A percentile compares a stretch with the other conserved stretches of the same genome.
Evolutionary conservation across 1,140 invertebrate genomes (phyloP).

Genomic region (Limonius californicus): DNA sequence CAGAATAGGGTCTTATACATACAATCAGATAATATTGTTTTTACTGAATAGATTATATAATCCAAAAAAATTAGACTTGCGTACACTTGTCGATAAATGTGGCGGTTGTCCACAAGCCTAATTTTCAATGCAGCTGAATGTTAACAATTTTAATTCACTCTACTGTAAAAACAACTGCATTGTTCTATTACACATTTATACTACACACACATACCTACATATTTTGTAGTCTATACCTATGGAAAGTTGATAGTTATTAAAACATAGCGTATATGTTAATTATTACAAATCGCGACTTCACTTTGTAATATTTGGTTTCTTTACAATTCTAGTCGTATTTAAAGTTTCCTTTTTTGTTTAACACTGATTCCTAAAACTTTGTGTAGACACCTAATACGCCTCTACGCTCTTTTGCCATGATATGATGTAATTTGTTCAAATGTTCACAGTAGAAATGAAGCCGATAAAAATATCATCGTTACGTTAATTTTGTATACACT

Average conservation of each 20-base stretch:
- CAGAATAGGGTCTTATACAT: conserved; percentile 47
- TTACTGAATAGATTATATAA: conserved; percentile 18
- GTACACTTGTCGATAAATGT: neutral
- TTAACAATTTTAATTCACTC: conserved; percentile 16
- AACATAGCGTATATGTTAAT: neutral
- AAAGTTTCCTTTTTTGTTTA: neutral
- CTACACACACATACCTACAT: conserved; percentile 47
- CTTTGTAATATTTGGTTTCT: neutral
- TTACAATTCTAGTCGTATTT: conserved; percentile 2
- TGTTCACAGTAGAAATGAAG: conserved; percentile 30
- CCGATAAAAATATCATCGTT: neutral
- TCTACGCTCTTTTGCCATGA: conserved; percentile 26
- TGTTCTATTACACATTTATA: conserved; percentile 35
- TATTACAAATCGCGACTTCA: neutral
- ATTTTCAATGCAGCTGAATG: neutral
- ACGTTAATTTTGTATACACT: conserved; percentile 1
- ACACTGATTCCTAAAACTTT: neutral
- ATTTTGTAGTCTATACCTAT: conserved; percentile 34
- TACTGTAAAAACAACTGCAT: conserved; percentile 19
- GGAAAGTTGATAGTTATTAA: conserved; percentile 20
- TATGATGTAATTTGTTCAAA: conserved; percentile 40
- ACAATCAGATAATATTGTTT: conserved; percentile 8
- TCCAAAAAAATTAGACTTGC: conserved; percentile 2
- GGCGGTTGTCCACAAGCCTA: conserved; percentile 4
- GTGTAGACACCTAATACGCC: conserved; percentile 10